These are phyloP conservation scores for honey bee (Apis mellifera) DNA, from an alignment of 1,140 invertebrate genomes.

Conservation along the genomic window DNA sequence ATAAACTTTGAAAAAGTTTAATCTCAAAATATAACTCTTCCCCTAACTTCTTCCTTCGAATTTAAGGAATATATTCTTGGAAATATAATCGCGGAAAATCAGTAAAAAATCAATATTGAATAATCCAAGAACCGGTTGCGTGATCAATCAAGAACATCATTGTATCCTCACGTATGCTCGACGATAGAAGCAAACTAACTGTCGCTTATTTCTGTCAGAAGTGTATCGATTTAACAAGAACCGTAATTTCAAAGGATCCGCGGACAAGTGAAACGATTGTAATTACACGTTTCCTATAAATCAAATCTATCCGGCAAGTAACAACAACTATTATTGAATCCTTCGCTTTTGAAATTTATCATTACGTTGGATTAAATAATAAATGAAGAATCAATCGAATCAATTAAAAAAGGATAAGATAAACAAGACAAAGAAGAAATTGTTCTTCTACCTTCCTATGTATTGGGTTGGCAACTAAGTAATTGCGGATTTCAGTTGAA, in stretches of 20 bases:
- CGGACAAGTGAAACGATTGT: neutral
- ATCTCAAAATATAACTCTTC: too few species aligned
- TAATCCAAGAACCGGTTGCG: too few species aligned
- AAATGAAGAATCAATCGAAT: neutral
- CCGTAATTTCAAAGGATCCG: neutral
- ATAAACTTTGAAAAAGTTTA: neutral
- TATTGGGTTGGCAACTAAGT: too few species aligned
- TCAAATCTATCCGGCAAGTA: neutral
- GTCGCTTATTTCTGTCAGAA: neutral
- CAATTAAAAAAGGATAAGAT: too few species aligned
- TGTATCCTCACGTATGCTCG: neutral
- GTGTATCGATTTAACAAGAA: conserved; percentile 5
- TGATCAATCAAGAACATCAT: neutral
- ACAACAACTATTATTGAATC: neutral
- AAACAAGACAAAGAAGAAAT: too few species aligned
- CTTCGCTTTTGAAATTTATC: neutral
- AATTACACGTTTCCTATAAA: neutral
- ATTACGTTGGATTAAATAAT: neutral
- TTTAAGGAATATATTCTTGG: too few species aligned
- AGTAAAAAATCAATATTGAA: too few species aligned
- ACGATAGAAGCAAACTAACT: neutral
- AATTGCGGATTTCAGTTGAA: too few species aligned
- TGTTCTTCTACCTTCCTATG: too few species aligned
- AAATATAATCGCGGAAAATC: too few species aligned
- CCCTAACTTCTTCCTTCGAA: too few species aligned